These are phyloP conservation scores for Albula goreensis DNA, from an alignment of 2,113 vertebrate genomes.

Conservation along the genomic window DNA sequence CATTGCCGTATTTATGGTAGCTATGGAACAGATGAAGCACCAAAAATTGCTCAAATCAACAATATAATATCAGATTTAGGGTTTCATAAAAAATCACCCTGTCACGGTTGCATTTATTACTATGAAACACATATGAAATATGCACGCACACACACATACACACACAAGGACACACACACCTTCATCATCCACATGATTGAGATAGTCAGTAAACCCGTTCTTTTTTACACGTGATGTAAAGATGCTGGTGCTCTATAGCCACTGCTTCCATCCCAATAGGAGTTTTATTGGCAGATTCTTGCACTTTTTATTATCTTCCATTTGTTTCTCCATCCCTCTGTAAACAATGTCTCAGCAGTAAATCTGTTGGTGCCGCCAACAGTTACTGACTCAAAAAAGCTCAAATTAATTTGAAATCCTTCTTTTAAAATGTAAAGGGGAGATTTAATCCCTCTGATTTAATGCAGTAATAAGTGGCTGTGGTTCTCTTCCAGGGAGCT, in stretches of 20 bases:
- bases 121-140: neutral
- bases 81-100: neutral
- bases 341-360: slow-evolving; percentile 2
- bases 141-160: neutral
- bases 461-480: slow-evolving; percentile 10
- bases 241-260: neutral
- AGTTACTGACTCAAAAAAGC: slow-evolving; percentile 10
- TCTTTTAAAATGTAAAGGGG: slow-evolving; percentile 13
- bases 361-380: neutral
- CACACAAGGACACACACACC: neutral
- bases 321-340: slow-evolving; percentile 21
- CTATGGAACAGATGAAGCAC: neutral
- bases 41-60: neutral
- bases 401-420: slow-evolving; percentile 23
- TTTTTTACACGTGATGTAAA: too few species aligned
- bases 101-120: neutral
- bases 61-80: neutral
- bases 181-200: neutral
- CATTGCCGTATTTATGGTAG: neutral
- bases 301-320: neutral
- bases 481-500: neutral
- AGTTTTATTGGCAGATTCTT: neutral
- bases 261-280: neutral
- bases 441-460: slow-evolving; percentile 11
- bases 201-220: too few species aligned